Evolutionary conservation across 53 echinoderm and acorn worm genomes (phyloP).

Genomic region (Stichopus horrens): DNA sequence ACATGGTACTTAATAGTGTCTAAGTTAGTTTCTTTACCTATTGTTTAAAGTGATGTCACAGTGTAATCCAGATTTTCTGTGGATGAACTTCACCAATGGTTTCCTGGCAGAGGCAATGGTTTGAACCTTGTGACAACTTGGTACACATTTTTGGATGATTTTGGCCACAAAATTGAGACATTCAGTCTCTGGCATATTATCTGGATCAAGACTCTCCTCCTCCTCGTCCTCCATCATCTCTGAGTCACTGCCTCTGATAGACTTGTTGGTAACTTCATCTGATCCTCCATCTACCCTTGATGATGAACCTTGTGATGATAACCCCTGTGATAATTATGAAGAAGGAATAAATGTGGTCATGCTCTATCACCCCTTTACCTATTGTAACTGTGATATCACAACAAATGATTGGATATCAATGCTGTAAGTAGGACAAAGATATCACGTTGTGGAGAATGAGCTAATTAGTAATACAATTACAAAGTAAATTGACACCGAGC

Average conservation of each 20-base stretch:
- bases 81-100: conserved; percentile 87
- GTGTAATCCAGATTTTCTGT: conserved; percentile 77
- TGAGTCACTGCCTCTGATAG: background rate
- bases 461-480: too few relatives aligned
- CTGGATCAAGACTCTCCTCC: conserved; percentile 38
- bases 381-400: too few relatives aligned
- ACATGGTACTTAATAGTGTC: too few relatives aligned
- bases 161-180: conserved; percentile 69
- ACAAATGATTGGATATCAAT: too few relatives aligned
- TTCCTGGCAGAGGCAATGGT: conserved; percentile 70
- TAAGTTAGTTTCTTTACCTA: conserved; percentile 56
- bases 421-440: too few relatives aligned
- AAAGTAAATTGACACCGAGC: too few relatives aligned
- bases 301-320: background rate
- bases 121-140: conserved; percentile 73
- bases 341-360: too few relatives aligned
- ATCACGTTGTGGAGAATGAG: too few relatives aligned
- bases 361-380: too few relatives aligned
- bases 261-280: background rate
- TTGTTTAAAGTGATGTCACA: conserved; percentile 87
- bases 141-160: conserved; percentile 81
- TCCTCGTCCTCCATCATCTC: background rate
- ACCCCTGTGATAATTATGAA: background rate
- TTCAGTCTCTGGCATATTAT: conserved; percentile 48
- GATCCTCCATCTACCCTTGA: background rate